A percentile compares a stretch with the other conserved stretches of the same genome.
Conservation (phyloP, 2,888 invertebrate species). For the Melinopterus prodromus region DNA sequence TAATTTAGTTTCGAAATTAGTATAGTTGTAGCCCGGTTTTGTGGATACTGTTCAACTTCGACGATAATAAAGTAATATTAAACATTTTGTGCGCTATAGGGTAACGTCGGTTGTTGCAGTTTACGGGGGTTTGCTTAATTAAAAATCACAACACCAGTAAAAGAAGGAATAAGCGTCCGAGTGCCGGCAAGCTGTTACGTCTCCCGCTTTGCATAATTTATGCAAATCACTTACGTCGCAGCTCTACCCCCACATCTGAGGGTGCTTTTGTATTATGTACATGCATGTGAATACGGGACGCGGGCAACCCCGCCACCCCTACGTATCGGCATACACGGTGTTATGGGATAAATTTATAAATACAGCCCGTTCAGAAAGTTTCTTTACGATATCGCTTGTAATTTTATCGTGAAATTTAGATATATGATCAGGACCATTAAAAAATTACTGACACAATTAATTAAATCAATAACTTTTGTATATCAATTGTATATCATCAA, state of each 20-base stretch:
- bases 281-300: conserved; percentile 8
- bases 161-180: neutral
- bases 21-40: neutral
- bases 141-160: conserved; percentile 4
- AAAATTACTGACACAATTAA: too few relatives aligned
- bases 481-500: too few relatives aligned
- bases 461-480: too few relatives aligned
- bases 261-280: neutral
- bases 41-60: neutral
- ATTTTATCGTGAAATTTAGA: neutral
- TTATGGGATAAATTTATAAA: neutral
- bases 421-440: too few relatives aligned
- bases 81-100: neutral
- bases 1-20: neutral
- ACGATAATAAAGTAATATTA: neutral
- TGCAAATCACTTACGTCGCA: conserved; percentile 17
- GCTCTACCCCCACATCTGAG: neutral
- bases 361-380: neutral
- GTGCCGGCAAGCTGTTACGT: neutral
- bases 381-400: neutral
- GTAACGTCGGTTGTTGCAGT: neutral
- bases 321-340: neutral
- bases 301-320: neutral
- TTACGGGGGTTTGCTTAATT: neutral
- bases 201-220: conserved; percentile 21